Conservation (phyloP, 2,888 invertebrate genomes). For the Melolontha melolontha region DNA sequence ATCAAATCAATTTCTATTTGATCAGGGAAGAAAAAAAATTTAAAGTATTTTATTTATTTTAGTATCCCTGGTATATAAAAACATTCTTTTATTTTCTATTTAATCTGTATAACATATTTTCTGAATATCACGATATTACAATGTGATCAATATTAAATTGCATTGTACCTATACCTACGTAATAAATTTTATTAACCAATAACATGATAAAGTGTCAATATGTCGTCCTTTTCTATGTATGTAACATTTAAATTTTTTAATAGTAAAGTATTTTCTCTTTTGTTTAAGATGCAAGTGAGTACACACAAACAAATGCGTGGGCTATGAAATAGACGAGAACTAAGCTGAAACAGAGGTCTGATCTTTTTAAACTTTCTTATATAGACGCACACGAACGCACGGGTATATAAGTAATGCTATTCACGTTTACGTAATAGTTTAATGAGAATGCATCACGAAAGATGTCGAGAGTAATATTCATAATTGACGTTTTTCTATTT, state of each 20-base stretch:
- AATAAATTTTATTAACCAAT: too few relatives aligned
- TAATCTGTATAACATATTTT: too few relatives aligned
- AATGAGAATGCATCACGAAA: not conserved
- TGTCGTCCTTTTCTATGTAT: not conserved
- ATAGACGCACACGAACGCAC: not conserved
- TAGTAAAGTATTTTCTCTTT: conserved; percentile 45
- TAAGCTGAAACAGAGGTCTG: conserved; percentile 39
- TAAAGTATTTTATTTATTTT: too few relatives aligned
- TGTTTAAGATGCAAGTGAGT: conserved; percentile 47
- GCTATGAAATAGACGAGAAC: conserved; percentile 19
- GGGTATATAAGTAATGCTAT: not conserved
- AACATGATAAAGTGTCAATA: too few relatives aligned
- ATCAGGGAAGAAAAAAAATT: too few relatives aligned
- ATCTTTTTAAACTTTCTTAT: conserved; percentile 29
- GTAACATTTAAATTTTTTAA: conserved; percentile 6
- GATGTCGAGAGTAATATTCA: not conserved
- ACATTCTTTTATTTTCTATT: too few relatives aligned
- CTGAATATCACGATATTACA: too few relatives aligned
- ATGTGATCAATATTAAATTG: too few relatives aligned
- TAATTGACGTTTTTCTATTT: not conserved
- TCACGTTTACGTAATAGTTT: not conserved
- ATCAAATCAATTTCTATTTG: too few relatives aligned
- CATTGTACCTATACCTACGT: too few relatives aligned
- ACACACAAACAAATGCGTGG: conserved; percentile 14
- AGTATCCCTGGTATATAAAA: too few relatives aligned